phyloP scores from a whole-genome alignment of 2,888 invertebrate species.

The Vanessa cardui region DNA sequence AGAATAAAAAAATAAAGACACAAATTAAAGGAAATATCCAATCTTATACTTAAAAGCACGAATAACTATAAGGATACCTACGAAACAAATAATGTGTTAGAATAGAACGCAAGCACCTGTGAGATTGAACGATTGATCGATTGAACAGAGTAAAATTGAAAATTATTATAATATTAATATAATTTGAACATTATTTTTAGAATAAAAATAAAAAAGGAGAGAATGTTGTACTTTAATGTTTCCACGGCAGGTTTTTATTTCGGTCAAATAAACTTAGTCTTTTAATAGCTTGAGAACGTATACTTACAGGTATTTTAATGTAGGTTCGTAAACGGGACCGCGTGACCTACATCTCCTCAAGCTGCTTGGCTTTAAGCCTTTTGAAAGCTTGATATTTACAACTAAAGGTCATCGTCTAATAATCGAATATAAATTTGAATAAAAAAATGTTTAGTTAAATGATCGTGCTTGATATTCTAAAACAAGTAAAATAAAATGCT shows the following conservation, averaged over 20 bases:
- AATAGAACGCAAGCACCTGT: too few relatives aligned
- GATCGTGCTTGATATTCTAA: too few relatives aligned
- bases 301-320: constrained; percentile 31
- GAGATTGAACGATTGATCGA: too few relatives aligned
- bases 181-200: too few relatives aligned
- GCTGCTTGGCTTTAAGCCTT: constrained; percentile 12
- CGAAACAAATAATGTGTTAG: background rate
- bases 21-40: too few relatives aligned
- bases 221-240: constrained; percentile 14
- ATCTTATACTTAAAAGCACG: too few relatives aligned
- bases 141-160: too few relatives aligned
- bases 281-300: constrained; percentile 18
- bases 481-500: too few relatives aligned
- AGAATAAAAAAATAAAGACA: too few relatives aligned
- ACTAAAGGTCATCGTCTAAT: background rate
- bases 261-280: constrained; percentile 22
- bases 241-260: constrained; percentile 28
- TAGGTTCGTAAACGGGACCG: constrained; percentile 36
- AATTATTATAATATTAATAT: too few relatives aligned
- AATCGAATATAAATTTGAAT: background rate
- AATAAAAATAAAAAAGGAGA: background rate
- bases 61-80: too few relatives aligned
- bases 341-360: constrained; percentile 26
- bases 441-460: background rate
- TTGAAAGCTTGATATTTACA: constrained; percentile 17